Evolutionary conservation across 1,140 invertebrate species (phyloP).

Genomic region (Orchesella cincta): DNA sequence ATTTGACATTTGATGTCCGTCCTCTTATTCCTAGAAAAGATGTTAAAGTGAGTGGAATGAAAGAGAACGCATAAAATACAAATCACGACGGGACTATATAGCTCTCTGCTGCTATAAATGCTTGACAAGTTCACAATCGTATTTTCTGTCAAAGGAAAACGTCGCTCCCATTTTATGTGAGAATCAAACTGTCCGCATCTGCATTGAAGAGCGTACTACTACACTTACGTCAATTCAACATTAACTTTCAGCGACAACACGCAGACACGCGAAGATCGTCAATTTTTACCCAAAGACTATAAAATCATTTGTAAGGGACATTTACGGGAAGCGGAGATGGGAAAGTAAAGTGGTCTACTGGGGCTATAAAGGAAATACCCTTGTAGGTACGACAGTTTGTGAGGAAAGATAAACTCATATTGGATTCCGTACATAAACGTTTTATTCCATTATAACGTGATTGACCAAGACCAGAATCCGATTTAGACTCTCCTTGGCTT

Average conservation of each 20-base stretch:
- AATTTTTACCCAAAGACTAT: background rate
- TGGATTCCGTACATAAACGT: background rate
- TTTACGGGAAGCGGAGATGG: background rate
- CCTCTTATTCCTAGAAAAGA: background rate
- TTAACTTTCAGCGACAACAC: background rate
- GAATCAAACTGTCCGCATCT: background rate
- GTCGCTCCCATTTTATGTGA: background rate
- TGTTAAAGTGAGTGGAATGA: background rate
- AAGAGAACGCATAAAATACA: background rate
- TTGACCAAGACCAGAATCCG: slow-evolving; percentile 15
- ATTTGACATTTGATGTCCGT: background rate
- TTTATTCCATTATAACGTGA: background rate
- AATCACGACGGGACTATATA: too few relatives aligned
- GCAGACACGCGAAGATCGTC: background rate
- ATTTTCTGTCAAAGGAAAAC: too few relatives aligned
- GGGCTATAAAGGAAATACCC: slow-evolving; percentile 9
- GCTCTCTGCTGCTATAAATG: too few relatives aligned
- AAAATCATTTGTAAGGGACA: slow-evolving; percentile 19
- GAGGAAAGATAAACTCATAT: background rate
- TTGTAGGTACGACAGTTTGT: background rate
- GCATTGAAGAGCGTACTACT: background rate
- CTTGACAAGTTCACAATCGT: too few relatives aligned
- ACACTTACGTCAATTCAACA: background rate
- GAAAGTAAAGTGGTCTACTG: slow-evolving; percentile 14
- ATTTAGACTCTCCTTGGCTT: too few relatives aligned